A percentile compares a stretch with the other conserved stretches of the same genome.
These are phyloP conservation scores for Hemicordylus capensis DNA, from an alignment of 2,113 vertebrate species.

Conservation along the genomic window DNA sequence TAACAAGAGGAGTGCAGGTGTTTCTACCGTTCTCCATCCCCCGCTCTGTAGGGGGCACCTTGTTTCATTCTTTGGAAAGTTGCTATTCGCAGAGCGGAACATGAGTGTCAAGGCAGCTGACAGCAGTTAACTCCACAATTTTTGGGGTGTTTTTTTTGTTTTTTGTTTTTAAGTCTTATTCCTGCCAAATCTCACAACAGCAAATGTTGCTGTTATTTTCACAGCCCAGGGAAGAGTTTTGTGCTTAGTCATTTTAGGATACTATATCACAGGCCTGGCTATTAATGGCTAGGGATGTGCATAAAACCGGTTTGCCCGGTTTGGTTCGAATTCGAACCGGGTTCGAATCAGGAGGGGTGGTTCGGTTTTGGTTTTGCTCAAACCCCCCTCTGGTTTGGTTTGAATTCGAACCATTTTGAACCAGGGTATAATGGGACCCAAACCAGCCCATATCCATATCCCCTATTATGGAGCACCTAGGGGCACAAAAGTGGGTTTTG, in stretches of 20 bases:
- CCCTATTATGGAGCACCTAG: no score
- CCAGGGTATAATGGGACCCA: no score
- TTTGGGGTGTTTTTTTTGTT: background rate
- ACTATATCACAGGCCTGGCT: background rate
- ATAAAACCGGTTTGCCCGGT: no score
- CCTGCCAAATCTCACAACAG: background rate
- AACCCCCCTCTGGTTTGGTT: no score
- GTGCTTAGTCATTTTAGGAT: background rate
- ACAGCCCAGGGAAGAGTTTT: background rate
- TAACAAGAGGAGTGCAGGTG: slow-evolving; percentile 33
- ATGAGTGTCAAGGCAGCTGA: rapidly evolving
- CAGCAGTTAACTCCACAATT: slow-evolving; percentile 18
- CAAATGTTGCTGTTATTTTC: slow-evolving; percentile 19
- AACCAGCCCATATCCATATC: no score
- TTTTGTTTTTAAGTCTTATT: slow-evolving; percentile 22
- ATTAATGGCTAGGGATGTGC: background rate
- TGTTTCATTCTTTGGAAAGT: background rate
- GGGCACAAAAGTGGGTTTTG: no score
- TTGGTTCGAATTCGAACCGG: no score
- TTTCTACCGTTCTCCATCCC: slow-evolving; percentile 16
- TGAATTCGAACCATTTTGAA: no score
- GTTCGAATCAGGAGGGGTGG: no score
- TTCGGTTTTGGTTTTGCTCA: no score
- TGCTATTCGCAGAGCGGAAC: background rate
- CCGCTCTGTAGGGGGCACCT: background rate